Evolutionary conservation across 2,797 vertebrate species (phyloP), one percentile per base, ranked within the genome.

Genomic region (Sebastes variabilis): DNA sequence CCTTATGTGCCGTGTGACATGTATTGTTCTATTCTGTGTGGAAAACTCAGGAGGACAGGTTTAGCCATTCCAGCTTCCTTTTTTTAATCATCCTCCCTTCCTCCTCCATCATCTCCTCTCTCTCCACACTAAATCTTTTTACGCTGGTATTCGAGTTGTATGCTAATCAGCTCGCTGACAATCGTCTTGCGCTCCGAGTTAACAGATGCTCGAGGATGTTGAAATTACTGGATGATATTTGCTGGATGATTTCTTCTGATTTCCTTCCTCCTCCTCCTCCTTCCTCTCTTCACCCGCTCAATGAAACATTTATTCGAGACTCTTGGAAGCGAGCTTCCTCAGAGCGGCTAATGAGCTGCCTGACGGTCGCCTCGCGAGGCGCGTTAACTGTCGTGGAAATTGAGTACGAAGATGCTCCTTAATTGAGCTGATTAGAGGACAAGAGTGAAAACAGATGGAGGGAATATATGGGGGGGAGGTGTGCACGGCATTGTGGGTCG

Each of bases 351-450:
- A 91, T 91, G 82, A 89, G 77, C 83, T 20, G 76, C 78, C 80
- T 86, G 89, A 90, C 25, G 52, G 36, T 24, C n/a, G 66, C 54
- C 79, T 75, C 6, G 73, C 20, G 3, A 25, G 66, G 59, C 5
- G 10, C 49, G 79, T 75, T 89, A 83, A 75, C 77, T n/a, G 36
- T 61, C 16, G 64, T 76, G 75, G 64, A 90, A 84, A 89, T 83
- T 75, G 88, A 89, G 89, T 58, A 86, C 30, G 75, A 84, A 91
- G 88, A 81, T 12, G 77, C 60, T 86, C 77, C 90, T 89, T 94
- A 94, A 95, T 94, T 92, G 94, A 93, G 89, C 81, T 74, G 79
- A 93, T 94, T 91, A 94, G 85, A 72, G 60, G 66, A 86, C 5
- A 36, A 86, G 88, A 90, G 86, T 84, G 89, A 88, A 92, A 94